Conservation (phyloP, 2,113 vertebrate genomes). For the Calyptomena viridis region DNA sequence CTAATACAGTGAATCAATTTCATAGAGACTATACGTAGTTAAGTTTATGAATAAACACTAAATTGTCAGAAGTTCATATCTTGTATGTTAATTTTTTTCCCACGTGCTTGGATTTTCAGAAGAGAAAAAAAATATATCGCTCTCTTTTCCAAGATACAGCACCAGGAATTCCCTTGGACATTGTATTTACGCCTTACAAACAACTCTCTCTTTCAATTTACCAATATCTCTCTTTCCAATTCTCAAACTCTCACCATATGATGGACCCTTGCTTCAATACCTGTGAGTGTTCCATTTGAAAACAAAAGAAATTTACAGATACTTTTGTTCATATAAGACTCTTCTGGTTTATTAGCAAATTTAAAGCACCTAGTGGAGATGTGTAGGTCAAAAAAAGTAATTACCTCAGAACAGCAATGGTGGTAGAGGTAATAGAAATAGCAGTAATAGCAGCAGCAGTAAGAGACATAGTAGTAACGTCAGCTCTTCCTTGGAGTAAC, state of each 20-base stretch:
- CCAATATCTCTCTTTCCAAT: too few species aligned
- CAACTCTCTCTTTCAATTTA: background rate
- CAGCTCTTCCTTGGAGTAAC: background rate
- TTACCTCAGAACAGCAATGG: background rate
- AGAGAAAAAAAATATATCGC: background rate
- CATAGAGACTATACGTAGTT: conserved; percentile 33
- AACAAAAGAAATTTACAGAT: background rate
- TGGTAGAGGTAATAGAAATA: background rate
- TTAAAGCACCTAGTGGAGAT: background rate
- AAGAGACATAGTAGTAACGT: background rate
- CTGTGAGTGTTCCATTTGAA: background rate
- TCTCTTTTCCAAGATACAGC: background rate
- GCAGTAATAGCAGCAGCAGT: background rate
- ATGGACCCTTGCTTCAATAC: background rate
- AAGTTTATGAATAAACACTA: background rate
- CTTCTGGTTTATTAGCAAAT: background rate
- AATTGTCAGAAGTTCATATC: background rate
- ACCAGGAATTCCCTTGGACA: background rate
- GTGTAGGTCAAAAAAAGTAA: background rate
- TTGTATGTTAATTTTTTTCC: background rate
- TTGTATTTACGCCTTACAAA: background rate
- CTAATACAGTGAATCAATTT: background rate
- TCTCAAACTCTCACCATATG: background rate
- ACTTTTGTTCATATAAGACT: background rate
- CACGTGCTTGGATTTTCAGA: background rate